Evolutionary conservation across 2,113 vertebrate genomes (phyloP), one percentile per base, ranked within the genome.

Genomic region (Antigone vipio): DNA sequence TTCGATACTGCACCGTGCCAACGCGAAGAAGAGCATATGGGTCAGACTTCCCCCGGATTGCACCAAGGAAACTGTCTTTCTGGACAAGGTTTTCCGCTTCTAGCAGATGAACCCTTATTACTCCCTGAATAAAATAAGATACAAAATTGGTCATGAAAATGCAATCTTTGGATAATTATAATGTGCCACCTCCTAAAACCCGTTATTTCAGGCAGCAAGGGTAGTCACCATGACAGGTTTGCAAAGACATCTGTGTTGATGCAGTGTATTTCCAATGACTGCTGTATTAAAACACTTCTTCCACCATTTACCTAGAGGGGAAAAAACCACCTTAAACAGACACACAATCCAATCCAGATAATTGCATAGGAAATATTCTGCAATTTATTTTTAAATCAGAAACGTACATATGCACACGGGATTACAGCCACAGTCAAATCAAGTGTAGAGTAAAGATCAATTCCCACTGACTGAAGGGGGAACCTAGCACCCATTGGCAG

Each of bases 11-110:
- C 50, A 78, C 92, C 40, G 98, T 98, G 83, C 99, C 99, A 3
- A 99, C 98, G 3, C 98, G 96, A 83, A 99, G 96, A 11, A 97
- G 97, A 38, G 98, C 98, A 0, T 99, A 99, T 0, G 99, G 99
- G 92, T 99, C 99, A 9, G 99, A 99, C 93, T 99, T 99, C 42
- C 99, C 99, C 85, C 98, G 98, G 45, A 99, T 98, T 13, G 99
- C 96, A 34, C 99, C 99, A 97, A 99, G 98, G 93, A 98, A 99
- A 26, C 96, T 98, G 90, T 99, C 99, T 89, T 98, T 99, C 38
- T 99, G 98, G 59, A 99, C 96, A 85, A 99, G 98, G 81, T 99
- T 97, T 93, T 97, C 98, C 13, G 99, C 99, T 93, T 99, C 99
- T 88, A 99, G 42, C 62, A 99, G 81, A 94, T 99, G 97, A 74